Conservation (phyloP, 2,113 vertebrate species). For the Corydoras sp. region DNA sequence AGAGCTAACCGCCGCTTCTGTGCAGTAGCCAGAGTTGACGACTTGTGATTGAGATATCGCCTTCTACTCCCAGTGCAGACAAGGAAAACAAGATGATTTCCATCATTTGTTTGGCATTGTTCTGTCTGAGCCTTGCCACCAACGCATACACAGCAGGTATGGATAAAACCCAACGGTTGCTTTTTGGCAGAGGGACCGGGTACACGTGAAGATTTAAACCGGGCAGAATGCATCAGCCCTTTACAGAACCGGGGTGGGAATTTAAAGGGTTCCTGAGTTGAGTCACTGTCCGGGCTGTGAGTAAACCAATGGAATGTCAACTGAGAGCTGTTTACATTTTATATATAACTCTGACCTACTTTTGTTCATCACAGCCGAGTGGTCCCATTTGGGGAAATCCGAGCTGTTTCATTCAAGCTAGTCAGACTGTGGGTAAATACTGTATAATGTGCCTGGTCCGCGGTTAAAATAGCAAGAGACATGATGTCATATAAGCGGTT, state of each 20-base stretch:
- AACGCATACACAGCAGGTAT: slow-evolving; percentile 78
- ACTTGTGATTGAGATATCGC: slow-evolving; percentile 6
- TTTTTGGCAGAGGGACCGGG: too few species aligned
- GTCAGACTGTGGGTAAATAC: neutral
- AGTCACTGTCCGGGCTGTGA: neutral
- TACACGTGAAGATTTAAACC: too few species aligned
- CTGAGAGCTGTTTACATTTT: neutral
- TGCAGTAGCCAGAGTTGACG: slow-evolving; percentile 17
- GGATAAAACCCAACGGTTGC: slow-evolving; percentile 15
- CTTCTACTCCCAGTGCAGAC: slow-evolving; percentile 66
- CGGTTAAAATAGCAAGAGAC: neutral
- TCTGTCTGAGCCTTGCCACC: slow-evolving; percentile 78
- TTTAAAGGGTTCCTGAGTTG: neutral
- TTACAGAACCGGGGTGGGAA: neutral
- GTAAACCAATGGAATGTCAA: neutral
- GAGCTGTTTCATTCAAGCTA: too few species aligned
- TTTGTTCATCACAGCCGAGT: too few species aligned
- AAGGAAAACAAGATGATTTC: slow-evolving; percentile 72
- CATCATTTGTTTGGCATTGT: slow-evolving; percentile 78
- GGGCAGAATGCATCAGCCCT: neutral
- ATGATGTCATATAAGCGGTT: neutral
- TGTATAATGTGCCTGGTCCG: neutral
- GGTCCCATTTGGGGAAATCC: too few species aligned
- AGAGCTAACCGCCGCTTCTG: slow-evolving; percentile 18
- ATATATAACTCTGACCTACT: neutral